These are phyloP conservation scores for Scopus umbretta DNA, from an alignment of 2,113 vertebrate genomes.

Conservation along the genomic window DNA sequence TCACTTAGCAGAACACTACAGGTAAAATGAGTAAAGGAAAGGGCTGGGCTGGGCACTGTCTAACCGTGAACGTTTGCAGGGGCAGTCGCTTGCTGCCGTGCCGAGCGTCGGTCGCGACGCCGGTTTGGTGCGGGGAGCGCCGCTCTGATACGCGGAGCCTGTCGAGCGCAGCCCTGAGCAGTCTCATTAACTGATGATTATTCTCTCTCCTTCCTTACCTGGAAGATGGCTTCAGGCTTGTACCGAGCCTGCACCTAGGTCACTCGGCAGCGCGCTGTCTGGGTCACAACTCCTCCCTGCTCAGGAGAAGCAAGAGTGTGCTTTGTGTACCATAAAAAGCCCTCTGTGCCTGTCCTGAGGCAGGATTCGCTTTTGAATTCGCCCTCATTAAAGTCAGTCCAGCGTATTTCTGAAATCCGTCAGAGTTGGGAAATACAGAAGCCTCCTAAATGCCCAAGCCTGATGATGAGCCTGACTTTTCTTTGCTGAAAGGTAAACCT, in stretches of 20 bases:
- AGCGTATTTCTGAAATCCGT: not conserved
- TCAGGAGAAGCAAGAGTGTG: not conserved
- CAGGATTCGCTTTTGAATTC: not conserved
- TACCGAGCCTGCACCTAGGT: not conserved
- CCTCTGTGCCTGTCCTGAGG: not conserved
- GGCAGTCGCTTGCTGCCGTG: not conserved
- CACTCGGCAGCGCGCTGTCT: accelerated
- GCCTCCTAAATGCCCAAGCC: not conserved
- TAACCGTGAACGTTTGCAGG: accelerated
- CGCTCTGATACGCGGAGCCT: not conserved
- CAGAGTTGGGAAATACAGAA: not conserved
- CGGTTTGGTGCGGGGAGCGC: accelerated
- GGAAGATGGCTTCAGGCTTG: not conserved
- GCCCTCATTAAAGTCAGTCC: not conserved
- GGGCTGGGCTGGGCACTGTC: not conserved
- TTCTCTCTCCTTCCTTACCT: not conserved
- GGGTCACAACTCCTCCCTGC: not conserved
- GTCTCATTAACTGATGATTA: not conserved
- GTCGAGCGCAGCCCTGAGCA: not conserved
- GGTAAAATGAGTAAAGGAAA: not conserved
- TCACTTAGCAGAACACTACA: not conserved
- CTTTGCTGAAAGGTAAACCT: not conserved
- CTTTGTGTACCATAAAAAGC: not conserved
- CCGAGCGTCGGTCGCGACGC: accelerated
- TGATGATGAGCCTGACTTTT: not conserved